Base-by-base conservation (phyloP, 2,113 vertebrate genomes). In the Meles meles region DNA sequence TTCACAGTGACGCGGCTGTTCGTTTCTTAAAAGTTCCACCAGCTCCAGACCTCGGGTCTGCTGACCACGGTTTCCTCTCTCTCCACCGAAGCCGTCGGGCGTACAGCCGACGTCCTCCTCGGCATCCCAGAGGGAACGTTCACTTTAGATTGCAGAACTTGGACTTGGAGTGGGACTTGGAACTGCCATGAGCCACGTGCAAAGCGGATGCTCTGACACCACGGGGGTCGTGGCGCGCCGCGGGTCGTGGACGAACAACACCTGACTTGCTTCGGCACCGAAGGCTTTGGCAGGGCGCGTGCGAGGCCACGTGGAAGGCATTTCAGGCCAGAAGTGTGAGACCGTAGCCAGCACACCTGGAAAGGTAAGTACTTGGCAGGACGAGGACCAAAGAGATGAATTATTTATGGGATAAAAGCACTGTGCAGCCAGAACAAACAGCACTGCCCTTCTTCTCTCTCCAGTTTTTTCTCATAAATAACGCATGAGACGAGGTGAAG, bases 351-450 rank as follows among this genome's bases (percentile, higher is more conserved):
- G 79, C 81, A 76, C 81, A 98, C 90, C 97, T 97, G 96, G 98
- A 98, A 98, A 99, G 99, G 99, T 98, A 99, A 99, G 98, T 90
- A 88, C 95, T 96, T 96, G 98, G 98, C 98, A 98, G 97, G 61
- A 98, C 97, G 96, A 98, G 97, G 96, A 98, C 95, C 96, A 98
- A 97, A 98, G 98, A 25, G 98, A 99, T 99, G 98, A 99, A 99
- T 99, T 98, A 99, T 99, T 99, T 99, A 98, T 98, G 98, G 98
- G 98, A 98, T 99, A 99, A 99, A 99, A 99, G 99, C 98, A 98
- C 98, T 98, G 98, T 98, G 98, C 98, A 99, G 98, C 98, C 98
- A 96, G 98, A 99, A 99, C 99, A 99, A 99, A 99, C 99, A 99
- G 98, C 98, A 98, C 97, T 97, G 97, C 99, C 98, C 99, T 98